These are phyloP conservation scores for Genyomyrus donnyi DNA, from an alignment of 2,113 vertebrate genomes.

Conservation along the genomic window DNA sequence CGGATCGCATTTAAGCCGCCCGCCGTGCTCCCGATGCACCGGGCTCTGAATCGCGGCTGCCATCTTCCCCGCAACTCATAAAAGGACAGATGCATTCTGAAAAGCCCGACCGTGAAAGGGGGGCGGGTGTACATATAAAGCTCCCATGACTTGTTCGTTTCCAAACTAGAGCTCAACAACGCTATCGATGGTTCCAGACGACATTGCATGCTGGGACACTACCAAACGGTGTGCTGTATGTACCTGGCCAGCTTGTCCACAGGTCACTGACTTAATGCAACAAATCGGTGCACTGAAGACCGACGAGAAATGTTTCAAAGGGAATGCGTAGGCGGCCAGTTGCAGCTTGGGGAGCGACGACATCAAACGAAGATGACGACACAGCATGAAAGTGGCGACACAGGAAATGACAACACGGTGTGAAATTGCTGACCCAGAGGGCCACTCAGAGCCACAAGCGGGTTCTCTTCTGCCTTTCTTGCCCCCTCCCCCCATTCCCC, in stretches of 20 bases:
- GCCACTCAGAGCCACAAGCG: neutral
- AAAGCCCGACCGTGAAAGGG: neutral
- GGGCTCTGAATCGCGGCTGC: neutral
- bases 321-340: neutral
- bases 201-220: neutral
- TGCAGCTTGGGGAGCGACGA: neutral
- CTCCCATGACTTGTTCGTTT: neutral
- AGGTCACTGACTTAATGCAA: neutral
- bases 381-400: neutral
- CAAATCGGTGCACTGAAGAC: neutral
- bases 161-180: neutral
- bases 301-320: neutral
- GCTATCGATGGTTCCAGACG: neutral
- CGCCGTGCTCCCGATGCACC: neutral
- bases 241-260: neutral
- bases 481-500: neutral
- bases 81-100: slow-evolving; percentile 4
- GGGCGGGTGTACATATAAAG: neutral
- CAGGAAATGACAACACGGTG: neutral
- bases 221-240: neutral
- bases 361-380: neutral
- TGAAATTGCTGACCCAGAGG: slow-evolving; percentile 1
- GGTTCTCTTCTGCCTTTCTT: neutral
- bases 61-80: neutral
- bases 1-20: neutral